phyloP scores from a whole-genome alignment of 2,797 vertebrate species.

The Lepidocolaptes lacrymiger region DNA sequence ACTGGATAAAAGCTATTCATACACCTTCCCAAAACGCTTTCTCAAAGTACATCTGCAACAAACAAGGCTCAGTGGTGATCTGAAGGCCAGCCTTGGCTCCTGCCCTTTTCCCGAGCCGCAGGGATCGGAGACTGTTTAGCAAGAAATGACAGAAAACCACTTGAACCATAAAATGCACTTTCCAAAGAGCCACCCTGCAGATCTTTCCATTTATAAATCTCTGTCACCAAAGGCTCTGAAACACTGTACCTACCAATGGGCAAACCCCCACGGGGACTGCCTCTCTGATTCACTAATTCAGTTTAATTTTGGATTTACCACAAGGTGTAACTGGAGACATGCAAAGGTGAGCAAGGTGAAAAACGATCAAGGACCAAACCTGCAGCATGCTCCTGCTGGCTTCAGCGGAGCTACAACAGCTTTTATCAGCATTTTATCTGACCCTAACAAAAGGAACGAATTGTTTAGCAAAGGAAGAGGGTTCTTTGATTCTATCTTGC shows the following conservation, averaged over 20 bases:
- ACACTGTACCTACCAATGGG: rapidly evolving
- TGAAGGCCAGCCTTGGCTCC: not conserved
- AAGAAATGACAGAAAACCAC: not conserved
- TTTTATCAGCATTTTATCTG: conserved; percentile 66
- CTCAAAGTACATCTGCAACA: not conserved
- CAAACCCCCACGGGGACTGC: not conserved
- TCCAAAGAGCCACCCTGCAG: not conserved
- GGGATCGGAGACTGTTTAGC: not conserved
- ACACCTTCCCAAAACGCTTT: not conserved
- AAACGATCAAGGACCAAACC: not conserved
- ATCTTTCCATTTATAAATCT: not conserved
- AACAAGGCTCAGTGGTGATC: not conserved
- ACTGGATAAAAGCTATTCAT: not conserved
- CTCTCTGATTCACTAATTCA: not conserved
- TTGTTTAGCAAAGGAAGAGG: conserved; percentile 65
- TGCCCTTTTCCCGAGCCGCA: not conserved
- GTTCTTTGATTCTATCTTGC: conserved; percentile 68
- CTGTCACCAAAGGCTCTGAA: not conserved
- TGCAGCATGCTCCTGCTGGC: conserved; percentile 34
- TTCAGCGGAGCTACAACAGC: conserved; percentile 39
- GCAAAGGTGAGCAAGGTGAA: not conserved
- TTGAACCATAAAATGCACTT: not conserved
- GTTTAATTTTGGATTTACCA: not conserved
- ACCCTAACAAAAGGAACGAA: conserved; percentile 59
- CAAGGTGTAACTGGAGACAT: conserved; percentile 22